phyloP scores from a whole-genome alignment of 1,140 invertebrate species.

The Sycophila sp. region DNA sequence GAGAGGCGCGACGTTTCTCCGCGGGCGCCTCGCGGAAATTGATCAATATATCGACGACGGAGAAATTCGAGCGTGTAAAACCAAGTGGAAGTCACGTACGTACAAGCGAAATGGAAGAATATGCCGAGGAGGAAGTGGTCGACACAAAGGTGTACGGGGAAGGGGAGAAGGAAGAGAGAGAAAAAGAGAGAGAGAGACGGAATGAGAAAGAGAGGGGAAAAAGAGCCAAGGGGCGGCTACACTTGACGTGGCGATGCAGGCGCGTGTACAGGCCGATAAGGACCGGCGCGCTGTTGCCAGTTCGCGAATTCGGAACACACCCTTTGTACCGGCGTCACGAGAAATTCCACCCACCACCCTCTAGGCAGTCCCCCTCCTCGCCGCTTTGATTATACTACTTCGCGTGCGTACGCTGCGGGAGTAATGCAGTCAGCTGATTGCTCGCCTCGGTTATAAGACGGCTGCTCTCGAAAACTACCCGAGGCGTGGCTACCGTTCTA shows the following conservation, averaged over 20 bases:
- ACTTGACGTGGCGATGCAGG: slow-evolving; percentile 56
- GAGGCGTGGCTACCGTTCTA: not conserved
- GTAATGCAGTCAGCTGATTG: slow-evolving; percentile 10
- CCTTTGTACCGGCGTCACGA: slow-evolving; percentile 40
- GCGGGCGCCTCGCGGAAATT: too few relatives aligned
- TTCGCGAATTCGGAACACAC: slow-evolving; percentile 50
- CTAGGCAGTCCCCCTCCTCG: not conserved
- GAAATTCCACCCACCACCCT: slow-evolving; percentile 34
- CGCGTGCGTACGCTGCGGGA: too few relatives aligned
- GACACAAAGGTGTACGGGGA: not conserved
- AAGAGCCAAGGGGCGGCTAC: slow-evolving; percentile 39
- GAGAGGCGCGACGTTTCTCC: too few relatives aligned
- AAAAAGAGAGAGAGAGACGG: not conserved
- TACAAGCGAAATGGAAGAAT: too few relatives aligned
- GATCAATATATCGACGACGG: too few relatives aligned
- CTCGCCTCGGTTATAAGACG: too few relatives aligned
- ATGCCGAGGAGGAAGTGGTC: too few relatives aligned
- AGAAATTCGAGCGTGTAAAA: too few relatives aligned
- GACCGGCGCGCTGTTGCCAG: slow-evolving; percentile 53
- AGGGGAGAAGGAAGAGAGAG: not conserved
- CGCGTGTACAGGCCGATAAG: slow-evolving; percentile 52
- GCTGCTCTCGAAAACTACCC: not conserved
- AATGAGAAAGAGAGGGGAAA: not conserved
- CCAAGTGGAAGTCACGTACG: not conserved
- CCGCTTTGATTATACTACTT: too few relatives aligned